phyloP scores from a whole-genome alignment of 2,113 vertebrate species.

The Pycnonotus jocosus region DNA sequence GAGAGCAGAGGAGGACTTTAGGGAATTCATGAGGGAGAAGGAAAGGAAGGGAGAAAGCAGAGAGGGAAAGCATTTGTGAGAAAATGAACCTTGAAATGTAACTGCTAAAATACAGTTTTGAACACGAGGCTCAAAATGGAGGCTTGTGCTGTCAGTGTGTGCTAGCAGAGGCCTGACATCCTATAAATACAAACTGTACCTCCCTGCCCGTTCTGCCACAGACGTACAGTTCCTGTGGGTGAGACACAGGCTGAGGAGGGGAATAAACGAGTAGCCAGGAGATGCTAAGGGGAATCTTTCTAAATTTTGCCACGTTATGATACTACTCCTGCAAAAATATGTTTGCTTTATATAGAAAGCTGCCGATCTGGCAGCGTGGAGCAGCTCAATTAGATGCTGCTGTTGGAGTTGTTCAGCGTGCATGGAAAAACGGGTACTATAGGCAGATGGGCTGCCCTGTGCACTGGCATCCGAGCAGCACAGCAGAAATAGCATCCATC shows the following conservation, averaged over 20 bases:
- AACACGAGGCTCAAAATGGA: conserved; percentile 70
- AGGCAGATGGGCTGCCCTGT: conserved; percentile 45
- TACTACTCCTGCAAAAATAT: neutral
- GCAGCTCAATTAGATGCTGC: conserved; percentile 38
- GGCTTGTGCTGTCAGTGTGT: conserved; percentile 31
- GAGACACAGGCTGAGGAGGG: neutral
- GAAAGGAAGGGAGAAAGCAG: neutral
- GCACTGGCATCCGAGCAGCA: conserved; percentile 4
- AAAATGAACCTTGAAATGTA: conserved; percentile 38
- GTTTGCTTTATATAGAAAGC: conserved; percentile 30
- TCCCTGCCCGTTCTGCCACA: neutral
- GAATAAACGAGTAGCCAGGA: neutral
- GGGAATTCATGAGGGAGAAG: neutral
- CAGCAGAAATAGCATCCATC: conserved; percentile 33
- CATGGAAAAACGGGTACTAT: conserved; percentile 8
- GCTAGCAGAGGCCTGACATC: conserved; percentile 55
- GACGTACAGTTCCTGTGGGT: neutral
- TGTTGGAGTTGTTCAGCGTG: neutral
- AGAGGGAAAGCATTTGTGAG: neutral
- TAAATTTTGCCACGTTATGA: neutral
- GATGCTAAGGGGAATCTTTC: neutral
- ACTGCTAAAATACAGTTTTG: conserved; percentile 49
- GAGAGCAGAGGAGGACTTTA: neutral
- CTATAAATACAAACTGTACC: conserved; percentile 34
- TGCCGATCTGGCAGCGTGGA: neutral